Percentiles rank a stretch among this genome's conserved stretches.
Conservation (phyloP, 2,113 vertebrate species). For the Crotophaga sulcirostris region DNA sequence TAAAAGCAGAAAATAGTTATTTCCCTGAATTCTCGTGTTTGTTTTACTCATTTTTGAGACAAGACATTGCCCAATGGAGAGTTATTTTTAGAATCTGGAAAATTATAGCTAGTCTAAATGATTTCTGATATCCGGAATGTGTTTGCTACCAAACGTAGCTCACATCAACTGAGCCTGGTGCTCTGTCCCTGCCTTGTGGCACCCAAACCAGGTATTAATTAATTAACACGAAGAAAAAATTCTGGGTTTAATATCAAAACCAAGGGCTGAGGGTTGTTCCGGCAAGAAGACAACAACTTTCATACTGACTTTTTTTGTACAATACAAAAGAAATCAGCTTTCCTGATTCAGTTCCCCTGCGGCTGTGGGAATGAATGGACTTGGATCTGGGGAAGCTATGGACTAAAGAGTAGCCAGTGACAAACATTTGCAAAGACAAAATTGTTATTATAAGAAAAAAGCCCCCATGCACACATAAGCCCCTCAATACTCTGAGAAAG, state of each 20-base stretch:
- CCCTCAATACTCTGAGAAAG: neutral
- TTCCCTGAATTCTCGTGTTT: neutral
- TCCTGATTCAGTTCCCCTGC: neutral
- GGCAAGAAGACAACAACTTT: neutral
- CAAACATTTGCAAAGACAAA: neutral
- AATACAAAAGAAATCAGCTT: neutral
- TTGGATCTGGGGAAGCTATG: neutral
- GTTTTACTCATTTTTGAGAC: neutral
- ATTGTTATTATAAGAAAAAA: neutral
- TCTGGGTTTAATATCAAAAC: neutral
- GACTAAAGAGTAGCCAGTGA: neutral
- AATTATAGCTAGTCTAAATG: neutral
- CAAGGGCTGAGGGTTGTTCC: neutral
- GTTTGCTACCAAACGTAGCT: neutral
- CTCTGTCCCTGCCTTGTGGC: neutral
- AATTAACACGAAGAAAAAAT: neutral
- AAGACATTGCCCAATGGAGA: neutral
- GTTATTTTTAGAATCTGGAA: constrained; percentile 14
- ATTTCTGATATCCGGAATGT: neutral
- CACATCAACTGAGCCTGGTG: neutral
- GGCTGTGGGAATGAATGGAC: neutral
- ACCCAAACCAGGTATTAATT: neutral
- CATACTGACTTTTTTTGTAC: neutral
- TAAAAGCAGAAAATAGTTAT: neutral
- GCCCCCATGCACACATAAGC: neutral